A percentile compares a stretch with the other conserved stretches of the same genome.
These are phyloP conservation scores for Microcebus lehilahytsara DNA, from an alignment of 2,113 vertebrate species.

Conservation along the genomic window DNA sequence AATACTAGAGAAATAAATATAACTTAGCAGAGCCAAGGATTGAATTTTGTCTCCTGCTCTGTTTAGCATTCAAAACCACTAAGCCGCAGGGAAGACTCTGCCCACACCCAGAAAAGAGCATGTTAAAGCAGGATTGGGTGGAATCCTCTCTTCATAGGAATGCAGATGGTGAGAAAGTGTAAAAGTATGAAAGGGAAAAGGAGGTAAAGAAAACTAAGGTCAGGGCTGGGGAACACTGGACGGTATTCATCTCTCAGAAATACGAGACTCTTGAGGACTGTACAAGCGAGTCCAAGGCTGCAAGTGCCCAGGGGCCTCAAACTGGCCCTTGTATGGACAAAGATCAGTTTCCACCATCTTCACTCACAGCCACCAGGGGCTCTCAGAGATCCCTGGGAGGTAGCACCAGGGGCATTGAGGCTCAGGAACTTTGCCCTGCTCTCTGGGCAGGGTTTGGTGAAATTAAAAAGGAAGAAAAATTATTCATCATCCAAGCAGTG, in stretches of 20 bases:
- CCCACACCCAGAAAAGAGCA: slow-evolving; percentile 15
- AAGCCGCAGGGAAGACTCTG: slow-evolving; percentile 49
- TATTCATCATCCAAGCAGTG: neutral
- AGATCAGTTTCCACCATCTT: neutral
- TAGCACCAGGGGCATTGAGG: neutral
- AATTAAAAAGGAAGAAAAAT: neutral
- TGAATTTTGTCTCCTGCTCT: slow-evolving; percentile 52
- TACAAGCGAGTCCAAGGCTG: neutral
- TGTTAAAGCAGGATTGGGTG: neutral
- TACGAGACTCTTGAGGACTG: neutral
- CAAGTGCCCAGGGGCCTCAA: neutral
- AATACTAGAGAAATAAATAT: slow-evolving; percentile 68
- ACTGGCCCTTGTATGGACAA: neutral
- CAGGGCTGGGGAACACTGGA: neutral
- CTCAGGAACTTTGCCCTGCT: neutral
- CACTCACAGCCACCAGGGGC: neutral
- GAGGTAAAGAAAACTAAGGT: neutral
- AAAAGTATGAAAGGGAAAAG: neutral
- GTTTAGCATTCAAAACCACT: slow-evolving; percentile 64
- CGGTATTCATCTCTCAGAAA: neutral
- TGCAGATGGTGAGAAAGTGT: neutral
- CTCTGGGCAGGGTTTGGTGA: neutral
- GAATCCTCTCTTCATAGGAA: slow-evolving; percentile 21
- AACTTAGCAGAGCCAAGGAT: slow-evolving; percentile 26
- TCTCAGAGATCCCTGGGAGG: neutral